Base-by-base conservation (phyloP, 2,113 vertebrate genomes). In the Cepphus grylle region DNA sequence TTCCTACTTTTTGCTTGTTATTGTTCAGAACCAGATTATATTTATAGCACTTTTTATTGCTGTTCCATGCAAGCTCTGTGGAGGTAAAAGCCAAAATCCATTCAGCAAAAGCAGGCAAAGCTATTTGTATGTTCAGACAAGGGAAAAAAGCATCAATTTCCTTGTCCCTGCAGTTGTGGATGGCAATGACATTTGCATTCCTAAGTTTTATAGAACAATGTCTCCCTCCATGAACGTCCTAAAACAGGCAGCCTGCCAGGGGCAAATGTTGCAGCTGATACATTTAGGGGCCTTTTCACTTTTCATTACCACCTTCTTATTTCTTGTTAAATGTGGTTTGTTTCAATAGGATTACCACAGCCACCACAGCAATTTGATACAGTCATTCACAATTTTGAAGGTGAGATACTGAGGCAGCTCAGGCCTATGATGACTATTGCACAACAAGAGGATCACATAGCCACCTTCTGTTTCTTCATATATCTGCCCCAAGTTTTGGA, bases 141-240 rank as follows among this genome's bases (percentile, higher is more conserved):
- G 11, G 12, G 12, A 2, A 14, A 63, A 53, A 56, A n/a, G 0
- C 34, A 47, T 8, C 4, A 20, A 9, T 70, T 70, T 70, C 16
- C 45, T 83, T 93, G 50, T 38, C 19, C 14, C 15, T 62, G 27
- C 34, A 62, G 59, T 16, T 92, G 50, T 2, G 8, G 36, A 77
- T 93, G 34, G 49, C 11, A 69, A 40, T 1, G 1, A 45, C 53
- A 11, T 55, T 70, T 5, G 1, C 26, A 49, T 77, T 83, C 59
- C 77, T 42, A 58, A 62, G 29, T 92, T 91, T 77, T 93, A 53
- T 23, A 66, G 50, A 87, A 29, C 38, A 82, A 77, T 43, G 4
- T 6, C 7, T 88, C 11, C 1, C 4, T 50, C 38, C 26, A 32
- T 0, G 0, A 81, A 63, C 3, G 6, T 81, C 65, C 36, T 62